Conservation (phyloP, 2,888 invertebrate genomes). For the Syrista parreyssii region DNA sequence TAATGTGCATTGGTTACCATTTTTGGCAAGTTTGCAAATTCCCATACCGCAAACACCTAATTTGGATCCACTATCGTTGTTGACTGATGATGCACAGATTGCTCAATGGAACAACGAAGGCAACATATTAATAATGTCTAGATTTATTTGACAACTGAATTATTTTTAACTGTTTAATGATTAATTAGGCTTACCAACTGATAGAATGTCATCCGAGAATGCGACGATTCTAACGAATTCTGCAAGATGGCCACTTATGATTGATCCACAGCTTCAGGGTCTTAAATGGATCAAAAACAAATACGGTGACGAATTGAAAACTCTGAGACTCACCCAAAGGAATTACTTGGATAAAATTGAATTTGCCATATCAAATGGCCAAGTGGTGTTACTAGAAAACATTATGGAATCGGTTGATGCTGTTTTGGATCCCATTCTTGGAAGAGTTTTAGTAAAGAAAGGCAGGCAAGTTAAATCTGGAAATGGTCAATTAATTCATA, state of each 20-base stretch:
- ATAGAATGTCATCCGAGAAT: constrained; percentile 94
- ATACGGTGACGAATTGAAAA: constrained; percentile 78
- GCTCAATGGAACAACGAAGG: constrained; percentile 96
- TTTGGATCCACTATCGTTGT: constrained; percentile 84
- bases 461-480: constrained; percentile 70
- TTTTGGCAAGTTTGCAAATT: constrained; percentile 76
- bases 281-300: constrained; percentile 95
- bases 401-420: constrained; percentile 91
- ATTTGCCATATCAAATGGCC: constrained; percentile 78
- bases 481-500: background rate
- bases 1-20: constrained; percentile 84
- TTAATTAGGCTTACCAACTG: constrained; percentile 78
- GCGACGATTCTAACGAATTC: constrained; percentile 92
- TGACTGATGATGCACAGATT: constrained; percentile 92
- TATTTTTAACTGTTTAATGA: background rate
- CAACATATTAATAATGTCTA: constrained; percentile 1
- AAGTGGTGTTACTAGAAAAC: constrained; percentile 86
- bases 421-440: constrained; percentile 88
- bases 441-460: constrained; percentile 88
- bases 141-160: background rate
- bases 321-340: constrained; percentile 82
- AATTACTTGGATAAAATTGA: constrained; percentile 89
- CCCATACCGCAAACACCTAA: constrained; percentile 84
- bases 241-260: constrained; percentile 93
- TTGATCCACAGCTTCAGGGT: constrained; percentile 93